Percentiles rank a stretch among this genome's conserved stretches.
phyloP scores from a whole-genome alignment of 2,888 invertebrate genomes.

The Chirona hameri region DNA sequence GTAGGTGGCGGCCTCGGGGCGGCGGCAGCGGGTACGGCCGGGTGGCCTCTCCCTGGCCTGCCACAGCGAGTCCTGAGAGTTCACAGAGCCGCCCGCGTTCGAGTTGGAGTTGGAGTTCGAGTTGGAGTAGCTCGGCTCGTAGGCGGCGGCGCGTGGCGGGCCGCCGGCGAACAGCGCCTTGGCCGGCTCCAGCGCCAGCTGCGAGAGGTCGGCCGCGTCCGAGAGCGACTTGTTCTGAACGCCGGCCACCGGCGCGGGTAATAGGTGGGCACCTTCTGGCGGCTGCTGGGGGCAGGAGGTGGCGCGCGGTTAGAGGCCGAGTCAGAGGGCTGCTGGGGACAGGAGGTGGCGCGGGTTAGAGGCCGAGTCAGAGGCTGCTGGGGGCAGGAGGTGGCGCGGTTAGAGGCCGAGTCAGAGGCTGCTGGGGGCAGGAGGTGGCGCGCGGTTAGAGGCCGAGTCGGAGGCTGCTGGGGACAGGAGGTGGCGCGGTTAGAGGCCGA shows the following conservation, averaged over 20 bases:
- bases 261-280: background rate
- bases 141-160: slow-evolving; percentile 51
- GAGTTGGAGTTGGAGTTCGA: slow-evolving; percentile 76
- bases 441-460: background rate
- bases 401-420: background rate
- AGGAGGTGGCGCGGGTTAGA: background rate
- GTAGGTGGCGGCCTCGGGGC: slow-evolving; percentile 61
- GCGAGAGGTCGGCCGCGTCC: background rate
- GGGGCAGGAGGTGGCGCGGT: background rate
- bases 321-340: background rate
- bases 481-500: background rate
- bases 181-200: background rate
- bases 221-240: background rate
- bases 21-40: slow-evolving; percentile 53
- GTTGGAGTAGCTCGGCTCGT: slow-evolving; percentile 87
- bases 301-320: background rate
- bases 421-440: no score
- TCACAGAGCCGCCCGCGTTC: slow-evolving; percentile 83
- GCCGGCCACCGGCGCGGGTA: background rate
- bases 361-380: background rate
- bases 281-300: background rate
- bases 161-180: background rate
- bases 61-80: slow-evolving; percentile 91
- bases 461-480: no score
- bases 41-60: slow-evolving; percentile 66